These are phyloP conservation scores for Zosterops pallidus DNA, from an alignment of 2,113 vertebrate genomes.

Conservation along the genomic window DNA sequence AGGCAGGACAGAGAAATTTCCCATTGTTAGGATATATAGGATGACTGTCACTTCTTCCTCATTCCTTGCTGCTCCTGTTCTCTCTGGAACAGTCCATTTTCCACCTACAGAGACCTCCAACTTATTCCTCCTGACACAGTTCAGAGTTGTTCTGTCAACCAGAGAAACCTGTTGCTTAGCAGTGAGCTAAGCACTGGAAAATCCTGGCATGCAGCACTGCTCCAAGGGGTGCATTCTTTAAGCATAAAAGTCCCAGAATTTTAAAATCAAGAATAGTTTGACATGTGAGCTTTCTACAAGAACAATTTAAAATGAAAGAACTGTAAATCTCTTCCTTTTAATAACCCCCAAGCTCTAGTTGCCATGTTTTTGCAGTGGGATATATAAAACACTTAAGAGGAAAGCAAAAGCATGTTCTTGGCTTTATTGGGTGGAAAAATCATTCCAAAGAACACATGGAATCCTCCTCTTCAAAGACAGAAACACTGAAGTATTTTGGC, in stretches of 20 bases:
- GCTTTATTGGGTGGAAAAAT: neutral
- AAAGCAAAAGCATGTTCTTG: slow-evolving; percentile 45
- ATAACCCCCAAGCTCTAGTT: neutral
- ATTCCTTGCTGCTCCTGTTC: neutral
- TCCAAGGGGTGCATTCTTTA: neutral
- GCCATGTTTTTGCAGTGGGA: neutral
- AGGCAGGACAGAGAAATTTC: neutral
- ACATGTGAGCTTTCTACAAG: neutral
- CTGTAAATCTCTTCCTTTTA: slow-evolving; percentile 25
- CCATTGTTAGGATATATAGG: neutral
- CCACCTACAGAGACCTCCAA: neutral
- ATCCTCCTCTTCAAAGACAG: slow-evolving; percentile 36
- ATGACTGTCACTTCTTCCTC: neutral
- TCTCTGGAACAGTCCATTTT: neutral
- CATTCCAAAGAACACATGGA: slow-evolving; percentile 17
- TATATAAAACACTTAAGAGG: slow-evolving; percentile 17
- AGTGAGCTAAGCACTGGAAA: neutral
- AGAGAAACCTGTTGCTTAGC: neutral
- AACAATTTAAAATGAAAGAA: neutral
- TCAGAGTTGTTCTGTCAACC: neutral
- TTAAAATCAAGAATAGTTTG: neutral
- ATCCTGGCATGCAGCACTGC: neutral
- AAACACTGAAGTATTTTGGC: neutral
- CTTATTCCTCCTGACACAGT: neutral
- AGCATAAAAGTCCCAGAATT: neutral